A percentile compares a stretch with the other conserved stretches of the same genome.
phyloP scores from a whole-genome alignment of 2,113 vertebrate genomes.

The Entomyzon cyanotis region DNA sequence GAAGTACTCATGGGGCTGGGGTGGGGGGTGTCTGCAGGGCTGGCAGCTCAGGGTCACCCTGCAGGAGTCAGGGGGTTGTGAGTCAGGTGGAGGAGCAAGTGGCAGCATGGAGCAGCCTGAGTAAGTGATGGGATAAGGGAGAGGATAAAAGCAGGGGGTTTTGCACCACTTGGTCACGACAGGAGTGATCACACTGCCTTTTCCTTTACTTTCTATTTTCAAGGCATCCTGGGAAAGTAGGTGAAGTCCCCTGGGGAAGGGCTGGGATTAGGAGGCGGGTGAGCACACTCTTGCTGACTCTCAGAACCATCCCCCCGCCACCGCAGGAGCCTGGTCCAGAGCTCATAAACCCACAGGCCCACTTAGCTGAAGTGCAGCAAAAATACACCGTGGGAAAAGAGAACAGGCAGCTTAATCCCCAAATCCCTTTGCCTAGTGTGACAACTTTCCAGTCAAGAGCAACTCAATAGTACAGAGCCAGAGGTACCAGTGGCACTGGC shows the following conservation, averaged over 20 bases:
- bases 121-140: neutral
- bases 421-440: neutral
- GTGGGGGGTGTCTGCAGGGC: neutral
- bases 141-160: neutral
- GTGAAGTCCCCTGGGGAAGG: neutral
- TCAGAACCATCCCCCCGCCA: neutral
- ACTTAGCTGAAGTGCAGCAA: neutral
- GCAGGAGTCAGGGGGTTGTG: rapidly evolving
- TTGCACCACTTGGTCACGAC: neutral
- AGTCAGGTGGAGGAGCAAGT: neutral
- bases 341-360: neutral
- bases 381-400: neutral
- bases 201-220: neutral
- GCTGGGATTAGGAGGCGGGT: neutral
- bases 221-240: neutral
- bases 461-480: neutral
- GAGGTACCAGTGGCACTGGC: neutral
- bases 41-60: neutral
- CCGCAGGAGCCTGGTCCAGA: neutral
- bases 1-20: neutral
- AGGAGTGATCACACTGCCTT: neutral
- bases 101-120: rapidly evolving
- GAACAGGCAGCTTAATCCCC: slow-evolving; percentile 7
- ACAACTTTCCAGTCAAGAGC: neutral
- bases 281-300: rapidly evolving